phyloP scores from a whole-genome alignment of 2,113 vertebrate species.

The Tretioscincus oriximinensis region DNA sequence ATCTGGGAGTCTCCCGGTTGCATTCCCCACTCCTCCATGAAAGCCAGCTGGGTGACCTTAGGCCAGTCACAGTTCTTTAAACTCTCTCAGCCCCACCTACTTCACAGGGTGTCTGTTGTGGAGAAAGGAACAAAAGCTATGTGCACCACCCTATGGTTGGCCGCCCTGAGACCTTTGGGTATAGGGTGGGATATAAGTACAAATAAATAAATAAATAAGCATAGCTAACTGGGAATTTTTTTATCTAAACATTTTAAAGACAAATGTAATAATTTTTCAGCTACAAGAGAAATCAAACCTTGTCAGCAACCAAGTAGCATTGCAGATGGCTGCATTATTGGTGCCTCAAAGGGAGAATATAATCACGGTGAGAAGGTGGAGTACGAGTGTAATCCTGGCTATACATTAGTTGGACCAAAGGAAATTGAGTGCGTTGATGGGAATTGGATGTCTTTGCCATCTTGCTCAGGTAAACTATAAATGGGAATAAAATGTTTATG shows the following conservation, averaged over 20 bases:
- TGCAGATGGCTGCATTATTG: constrained; percentile 20
- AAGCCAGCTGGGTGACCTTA: no score
- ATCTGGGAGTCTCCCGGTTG: no score
- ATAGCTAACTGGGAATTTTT: not conserved
- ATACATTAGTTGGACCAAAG: constrained; percentile 58
- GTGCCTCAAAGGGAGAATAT: constrained; percentile 2
- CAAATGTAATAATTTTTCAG: constrained; percentile 24
- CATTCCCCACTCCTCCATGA: no score
- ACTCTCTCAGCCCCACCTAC: no score
- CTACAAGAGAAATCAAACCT: not conserved
- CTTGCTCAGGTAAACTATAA: constrained; percentile 65
- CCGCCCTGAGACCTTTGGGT: no score
- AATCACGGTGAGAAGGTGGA: constrained; percentile 34
- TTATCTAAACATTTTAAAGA: not conserved
- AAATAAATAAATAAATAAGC: no score
- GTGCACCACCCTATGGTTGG: no score
- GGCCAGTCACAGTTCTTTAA: no score
- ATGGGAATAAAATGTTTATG: no score
- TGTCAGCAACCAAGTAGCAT: constrained; percentile 56
- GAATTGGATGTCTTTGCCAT: constrained; percentile 65
- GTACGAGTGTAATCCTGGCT: constrained; percentile 43
- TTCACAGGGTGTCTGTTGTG: no score
- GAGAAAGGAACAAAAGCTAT: no score
- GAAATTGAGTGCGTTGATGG: constrained; percentile 64
- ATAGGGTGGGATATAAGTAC: no score